A percentile compares a stretch with the other conserved stretches of the same genome.
These are phyloP conservation scores for Drosophila orena DNA, from an alignment of 1,140 invertebrate genomes.

Conservation along the genomic window DNA sequence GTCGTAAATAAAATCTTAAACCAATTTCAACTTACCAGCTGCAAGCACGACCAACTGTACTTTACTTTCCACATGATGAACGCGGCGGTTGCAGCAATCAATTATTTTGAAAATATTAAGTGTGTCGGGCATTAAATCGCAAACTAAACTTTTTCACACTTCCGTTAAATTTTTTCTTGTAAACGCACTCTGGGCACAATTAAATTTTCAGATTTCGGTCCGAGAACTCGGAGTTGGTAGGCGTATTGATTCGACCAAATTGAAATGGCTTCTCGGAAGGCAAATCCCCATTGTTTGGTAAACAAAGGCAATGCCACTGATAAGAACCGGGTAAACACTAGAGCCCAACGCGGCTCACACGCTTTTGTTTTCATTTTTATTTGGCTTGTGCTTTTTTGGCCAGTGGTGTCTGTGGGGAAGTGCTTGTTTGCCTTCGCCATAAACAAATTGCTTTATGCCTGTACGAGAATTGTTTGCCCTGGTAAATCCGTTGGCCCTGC, in stretches of 20 bases:
- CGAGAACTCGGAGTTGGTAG: too few relatives aligned
- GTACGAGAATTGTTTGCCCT: slow-evolving; percentile 16
- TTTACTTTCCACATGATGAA: not conserved
- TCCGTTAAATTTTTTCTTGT: too few relatives aligned
- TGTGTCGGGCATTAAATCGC: not conserved
- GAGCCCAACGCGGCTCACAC: slow-evolving; percentile 13
- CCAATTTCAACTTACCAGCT: not conserved
- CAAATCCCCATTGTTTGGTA: slow-evolving; percentile 30
- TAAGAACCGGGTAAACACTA: slow-evolving; percentile 34
- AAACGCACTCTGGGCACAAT: not conserved
- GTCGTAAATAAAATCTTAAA: too few relatives aligned
- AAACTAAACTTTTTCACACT: not conserved
- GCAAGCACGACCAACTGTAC: not conserved
- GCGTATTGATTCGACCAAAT: slow-evolving; percentile 16
- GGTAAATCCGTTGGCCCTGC: not conserved
- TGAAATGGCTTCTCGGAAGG: slow-evolving; percentile 39
- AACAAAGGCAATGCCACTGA: slow-evolving; percentile 36
- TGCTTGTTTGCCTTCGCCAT: slow-evolving; percentile 43
- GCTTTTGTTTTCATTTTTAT: slow-evolving; percentile 31
- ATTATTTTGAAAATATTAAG: not conserved
- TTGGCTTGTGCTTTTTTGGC: slow-evolving; percentile 5
- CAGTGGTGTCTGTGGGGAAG: slow-evolving; percentile 17
- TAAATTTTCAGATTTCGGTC: slow-evolving; percentile 2
- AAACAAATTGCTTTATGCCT: slow-evolving; percentile 44
- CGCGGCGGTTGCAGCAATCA: not conserved